A percentile compares a stretch with the other conserved stretches of the same genome.
phyloP scores from a whole-genome alignment of 64 coral and sea anemone genomes.

The Porites lutea region DNA sequence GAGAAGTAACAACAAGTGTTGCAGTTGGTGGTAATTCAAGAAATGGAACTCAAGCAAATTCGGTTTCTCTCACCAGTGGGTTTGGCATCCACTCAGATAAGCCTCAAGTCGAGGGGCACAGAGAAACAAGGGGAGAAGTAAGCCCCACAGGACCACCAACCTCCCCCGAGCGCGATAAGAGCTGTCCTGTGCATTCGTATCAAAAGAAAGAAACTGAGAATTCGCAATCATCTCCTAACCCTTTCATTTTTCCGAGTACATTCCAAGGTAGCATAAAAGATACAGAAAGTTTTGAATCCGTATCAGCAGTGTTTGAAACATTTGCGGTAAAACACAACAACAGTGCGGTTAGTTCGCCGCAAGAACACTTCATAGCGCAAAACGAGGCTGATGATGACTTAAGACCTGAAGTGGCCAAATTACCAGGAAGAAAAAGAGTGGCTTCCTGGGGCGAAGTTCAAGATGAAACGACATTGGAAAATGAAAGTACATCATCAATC shows the following conservation, averaged over 20 bases:
- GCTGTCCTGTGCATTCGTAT: neutral
- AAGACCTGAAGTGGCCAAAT: constrained; percentile 35
- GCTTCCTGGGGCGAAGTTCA: constrained; percentile 24
- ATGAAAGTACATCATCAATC: neutral
- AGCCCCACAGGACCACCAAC: neutral
- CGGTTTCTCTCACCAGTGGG: too few relatives aligned
- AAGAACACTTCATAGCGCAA: neutral
- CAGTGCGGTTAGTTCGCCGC: neutral
- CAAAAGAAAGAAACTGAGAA: neutral
- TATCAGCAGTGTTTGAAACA: neutral
- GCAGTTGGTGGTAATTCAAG: constrained; percentile 27
- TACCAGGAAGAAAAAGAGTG: constrained; percentile 22
- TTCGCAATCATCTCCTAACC: constrained; percentile 4
- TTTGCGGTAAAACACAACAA: neutral
- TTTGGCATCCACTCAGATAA: neutral
- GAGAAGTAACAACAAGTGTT: constrained; percentile 2
- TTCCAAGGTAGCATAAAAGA: neutral
- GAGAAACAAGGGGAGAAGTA: constrained; percentile 46
- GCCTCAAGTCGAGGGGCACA: neutral
- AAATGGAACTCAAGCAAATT: neutral
- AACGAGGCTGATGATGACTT: neutral
- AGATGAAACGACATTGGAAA: neutral
- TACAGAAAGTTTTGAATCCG: neutral
- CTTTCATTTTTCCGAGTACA: constrained; percentile 28
- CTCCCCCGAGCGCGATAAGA: neutral